These are phyloP conservation scores for Molossus alvarezi DNA, from an alignment of 2,797 vertebrate species.

Conservation along the genomic window DNA sequence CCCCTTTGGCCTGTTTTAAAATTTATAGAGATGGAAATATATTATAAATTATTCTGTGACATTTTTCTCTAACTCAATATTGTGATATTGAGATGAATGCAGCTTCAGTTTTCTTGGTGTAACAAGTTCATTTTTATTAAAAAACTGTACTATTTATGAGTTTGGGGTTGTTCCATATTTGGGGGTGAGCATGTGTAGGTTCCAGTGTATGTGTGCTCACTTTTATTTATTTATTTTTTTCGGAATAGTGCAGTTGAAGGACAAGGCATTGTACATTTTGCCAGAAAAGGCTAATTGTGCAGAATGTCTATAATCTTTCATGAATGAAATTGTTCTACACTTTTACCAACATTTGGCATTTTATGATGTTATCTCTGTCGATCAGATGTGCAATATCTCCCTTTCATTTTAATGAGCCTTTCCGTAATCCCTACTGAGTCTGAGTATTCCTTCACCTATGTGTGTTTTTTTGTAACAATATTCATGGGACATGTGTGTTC, in stretches of 20 bases:
- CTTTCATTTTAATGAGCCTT: background rate
- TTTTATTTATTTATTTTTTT: too few species aligned
- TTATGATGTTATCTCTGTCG: background rate
- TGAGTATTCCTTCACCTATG: background rate
- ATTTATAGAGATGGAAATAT: background rate
- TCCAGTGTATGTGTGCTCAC: too few species aligned
- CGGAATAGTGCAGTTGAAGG: too few species aligned
- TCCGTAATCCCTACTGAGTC: background rate
- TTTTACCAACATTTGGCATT: background rate
- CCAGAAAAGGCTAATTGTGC: background rate
- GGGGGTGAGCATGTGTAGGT: too few species aligned
- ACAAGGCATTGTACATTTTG: background rate
- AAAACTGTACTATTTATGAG: background rate
- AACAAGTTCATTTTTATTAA: background rate
- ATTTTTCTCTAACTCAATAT: background rate
- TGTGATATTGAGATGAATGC: background rate
- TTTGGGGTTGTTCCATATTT: background rate
- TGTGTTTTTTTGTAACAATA: background rate
- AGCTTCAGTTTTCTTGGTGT: background rate
- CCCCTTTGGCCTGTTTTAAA: background rate
- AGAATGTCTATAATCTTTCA: background rate
- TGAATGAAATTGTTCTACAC: background rate
- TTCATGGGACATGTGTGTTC: background rate
- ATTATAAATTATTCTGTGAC: background rate
- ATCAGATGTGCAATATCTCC: background rate